Evolutionary conservation across 92 coral and sea anemone genomes (phyloP).

Genomic region (Porites divaricata): DNA sequence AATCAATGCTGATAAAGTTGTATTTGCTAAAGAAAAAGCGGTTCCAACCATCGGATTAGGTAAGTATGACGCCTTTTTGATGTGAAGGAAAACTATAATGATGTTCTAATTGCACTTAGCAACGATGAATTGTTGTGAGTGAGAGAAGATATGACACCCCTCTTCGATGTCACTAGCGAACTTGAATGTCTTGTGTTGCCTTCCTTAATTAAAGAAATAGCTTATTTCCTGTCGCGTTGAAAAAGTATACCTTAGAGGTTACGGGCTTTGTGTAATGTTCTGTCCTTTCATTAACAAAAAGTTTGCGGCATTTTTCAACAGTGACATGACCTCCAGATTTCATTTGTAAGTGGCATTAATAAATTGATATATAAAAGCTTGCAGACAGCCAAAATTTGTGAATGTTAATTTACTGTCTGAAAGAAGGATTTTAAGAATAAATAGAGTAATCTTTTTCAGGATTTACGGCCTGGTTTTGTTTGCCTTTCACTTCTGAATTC

Average conservation of each 20-base stretch:
- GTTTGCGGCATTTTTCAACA: background rate
- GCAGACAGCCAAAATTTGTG: background rate
- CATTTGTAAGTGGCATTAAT: background rate
- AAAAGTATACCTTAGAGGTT: background rate
- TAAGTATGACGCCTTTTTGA: conserved; percentile 38
- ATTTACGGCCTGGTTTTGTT: conserved; percentile 8
- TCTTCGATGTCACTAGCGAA: background rate
- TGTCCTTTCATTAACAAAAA: background rate
- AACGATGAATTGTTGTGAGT: conserved; percentile 46
- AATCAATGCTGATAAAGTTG: conserved; percentile 77
- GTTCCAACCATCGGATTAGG: conserved; percentile 95
- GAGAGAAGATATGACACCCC: background rate
- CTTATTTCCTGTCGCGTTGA: conserved; percentile 16
- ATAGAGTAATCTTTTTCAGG: background rate
- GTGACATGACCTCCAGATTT: too few species aligned
- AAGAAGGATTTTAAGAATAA: background rate
- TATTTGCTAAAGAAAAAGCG: conserved; percentile 82
- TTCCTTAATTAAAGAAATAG: background rate
- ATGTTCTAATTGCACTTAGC: conserved; percentile 44
- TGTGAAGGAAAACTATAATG: conserved; percentile 2
- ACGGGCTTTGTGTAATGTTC: background rate
- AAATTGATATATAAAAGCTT: background rate
- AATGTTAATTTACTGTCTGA: conserved; percentile 9
- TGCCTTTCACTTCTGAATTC: conserved; percentile 11
- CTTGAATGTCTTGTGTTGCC: background rate